Base-by-base conservation (phyloP, 2,888 invertebrate genomes). In the Thymelicus acteon region DNA sequence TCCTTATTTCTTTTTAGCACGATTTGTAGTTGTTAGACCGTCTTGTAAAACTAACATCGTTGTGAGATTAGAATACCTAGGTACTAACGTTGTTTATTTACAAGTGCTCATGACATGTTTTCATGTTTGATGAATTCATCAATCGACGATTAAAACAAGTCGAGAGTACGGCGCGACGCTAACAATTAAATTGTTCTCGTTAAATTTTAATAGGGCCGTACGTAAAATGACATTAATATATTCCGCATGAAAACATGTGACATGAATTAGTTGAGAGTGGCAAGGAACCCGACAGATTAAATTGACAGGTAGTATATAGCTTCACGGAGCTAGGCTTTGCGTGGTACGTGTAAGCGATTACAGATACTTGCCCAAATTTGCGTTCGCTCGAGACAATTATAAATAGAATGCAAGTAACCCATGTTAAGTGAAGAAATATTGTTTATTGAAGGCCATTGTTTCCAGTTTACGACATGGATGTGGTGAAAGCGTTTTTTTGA, bases 341-440 rank as follows among this genome's bases (percentile, higher is more conserved):
- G 93, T 93, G 93, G 88, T 87, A 86, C 82, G 92, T 93, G 93
- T 93, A 93, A 93, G 93, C 93, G 84, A 84, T 92, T 90, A 92
- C 89, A 90, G 86, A 90, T 92, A 92, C 91, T 91, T 87, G 90
- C 85, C 89, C 87, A 78, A 79, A 77, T 73, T 79, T 76, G 87
- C 91, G 88, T 78, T 86, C 80, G 88, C 91, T 92, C 92, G 90
- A 91, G 49, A 71, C 86, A 80, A 81, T 83, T 85, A 70, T 72
- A 71, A 66, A 61, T 68, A 68, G 48, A 68, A 72, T 71, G n/a
- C 69, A 65, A 10, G 64, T 60, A 64, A 73, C 67, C 64, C 71
- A 75, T 71, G n/a, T 62, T 47, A 47, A 31, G 62, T 24, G 24
- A 13, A 37, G 15, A 47, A 12, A 37, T 57, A 44, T 39, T 44